A percentile compares a stretch with the other conserved stretches of the same genome.
Evolutionary conservation across 2,888 invertebrate genomes (phyloP).

Genomic region (Coenonympha glycerion): DNA sequence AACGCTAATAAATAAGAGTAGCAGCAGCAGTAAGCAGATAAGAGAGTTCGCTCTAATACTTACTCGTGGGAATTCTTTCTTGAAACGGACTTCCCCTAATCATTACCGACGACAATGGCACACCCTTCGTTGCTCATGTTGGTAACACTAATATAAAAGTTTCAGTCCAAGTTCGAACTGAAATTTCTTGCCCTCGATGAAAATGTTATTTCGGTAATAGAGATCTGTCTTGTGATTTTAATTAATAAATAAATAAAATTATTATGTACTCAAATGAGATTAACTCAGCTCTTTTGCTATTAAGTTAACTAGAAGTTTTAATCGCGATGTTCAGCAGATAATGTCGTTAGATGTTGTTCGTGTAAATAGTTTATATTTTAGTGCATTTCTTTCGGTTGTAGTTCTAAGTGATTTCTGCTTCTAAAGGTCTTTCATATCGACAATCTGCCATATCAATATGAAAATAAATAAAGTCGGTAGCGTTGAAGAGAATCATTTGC

Average conservation of each 20-base stretch:
- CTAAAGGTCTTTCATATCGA: constrained; percentile 77
- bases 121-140: no score
- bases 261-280: constrained; percentile 71
- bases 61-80: no score
- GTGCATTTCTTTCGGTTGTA: constrained; percentile 65
- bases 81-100: no score
- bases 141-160: no score
- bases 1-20: no score
- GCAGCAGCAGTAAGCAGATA: no score
- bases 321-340: constrained; percentile 48
- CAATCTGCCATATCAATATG: constrained; percentile 81
- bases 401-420: constrained; percentile 58
- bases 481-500: constrained; percentile 60
- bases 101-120: no score
- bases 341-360: constrained; percentile 39
- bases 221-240: constrained; percentile 71
- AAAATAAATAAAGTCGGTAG: constrained; percentile 69
- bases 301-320: constrained; percentile 44
- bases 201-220: no score
- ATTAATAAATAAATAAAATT: constrained; percentile 32
- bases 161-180: no score
- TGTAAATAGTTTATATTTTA: constrained; percentile 62
- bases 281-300: constrained; percentile 56
- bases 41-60: no score
- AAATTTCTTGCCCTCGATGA: no score